A percentile compares a stretch with the other conserved stretches of the same genome.
Evolutionary conservation across 2,797 vertebrate species (phyloP).

Genomic region (Myotis daubentonii): DNA sequence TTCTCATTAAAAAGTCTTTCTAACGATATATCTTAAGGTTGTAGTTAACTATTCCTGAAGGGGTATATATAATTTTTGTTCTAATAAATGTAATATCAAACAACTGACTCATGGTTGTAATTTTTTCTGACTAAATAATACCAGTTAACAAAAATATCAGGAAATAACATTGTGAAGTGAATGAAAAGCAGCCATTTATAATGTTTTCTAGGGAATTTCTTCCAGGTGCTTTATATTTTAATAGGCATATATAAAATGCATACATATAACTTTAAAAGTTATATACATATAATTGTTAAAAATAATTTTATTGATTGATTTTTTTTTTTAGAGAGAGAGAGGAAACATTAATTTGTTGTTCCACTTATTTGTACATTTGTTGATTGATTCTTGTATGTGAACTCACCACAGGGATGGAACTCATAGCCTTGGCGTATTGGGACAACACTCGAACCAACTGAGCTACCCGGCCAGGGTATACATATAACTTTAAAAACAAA

Average conservation of each 20-base stretch:
- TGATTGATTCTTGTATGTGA: background rate
- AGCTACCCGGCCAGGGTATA: background rate
- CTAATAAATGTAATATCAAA: background rate
- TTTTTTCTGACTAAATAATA: constrained; percentile 3
- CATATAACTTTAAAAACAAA: background rate
- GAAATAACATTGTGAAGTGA: background rate
- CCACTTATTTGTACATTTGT: background rate
- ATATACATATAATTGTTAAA: background rate
- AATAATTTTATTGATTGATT: background rate
- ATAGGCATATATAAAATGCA: background rate
- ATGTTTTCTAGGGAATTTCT: background rate
- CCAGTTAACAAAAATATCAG: background rate
- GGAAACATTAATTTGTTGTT: background rate
- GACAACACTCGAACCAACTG: background rate
- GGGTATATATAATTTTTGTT: background rate
- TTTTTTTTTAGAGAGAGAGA: background rate
- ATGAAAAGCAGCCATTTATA: too few species aligned
- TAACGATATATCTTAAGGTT: background rate
- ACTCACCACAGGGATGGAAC: background rate
- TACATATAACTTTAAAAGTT: background rate
- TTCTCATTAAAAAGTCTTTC: background rate
- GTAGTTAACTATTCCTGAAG: background rate
- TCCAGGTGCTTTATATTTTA: background rate
- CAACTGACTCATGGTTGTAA: background rate
- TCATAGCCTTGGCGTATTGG: background rate